Percentiles rank a stretch among this genome's conserved stretches.
Evolutionary conservation across 53 echinoderm and acorn worm genomes (phyloP).

Genomic region (Patiria pectinifera): DNA sequence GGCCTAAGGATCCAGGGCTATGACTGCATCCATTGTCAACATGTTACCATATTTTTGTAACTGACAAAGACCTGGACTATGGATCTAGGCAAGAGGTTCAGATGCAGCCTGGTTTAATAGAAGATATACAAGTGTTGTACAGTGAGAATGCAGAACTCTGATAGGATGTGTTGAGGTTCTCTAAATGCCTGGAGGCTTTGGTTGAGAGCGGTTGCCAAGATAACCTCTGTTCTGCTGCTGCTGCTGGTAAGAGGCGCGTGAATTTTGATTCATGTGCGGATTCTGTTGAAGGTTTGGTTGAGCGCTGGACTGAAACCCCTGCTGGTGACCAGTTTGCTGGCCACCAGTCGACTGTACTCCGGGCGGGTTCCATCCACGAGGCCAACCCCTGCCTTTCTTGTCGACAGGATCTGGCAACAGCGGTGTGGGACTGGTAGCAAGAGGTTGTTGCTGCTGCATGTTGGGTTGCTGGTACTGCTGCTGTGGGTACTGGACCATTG

Average conservation of each 20-base stretch:
- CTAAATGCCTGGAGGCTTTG: slow-evolving; percentile 5
- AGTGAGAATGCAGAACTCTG: background rate
- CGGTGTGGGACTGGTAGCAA: background rate
- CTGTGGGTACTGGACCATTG: background rate
- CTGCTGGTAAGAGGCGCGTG: background rate
- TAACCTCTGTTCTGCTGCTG: background rate
- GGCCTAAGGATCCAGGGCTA: too few relatives aligned
- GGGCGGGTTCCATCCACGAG: slow-evolving; percentile 19
- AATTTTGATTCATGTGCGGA: background rate
- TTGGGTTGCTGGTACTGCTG: background rate
- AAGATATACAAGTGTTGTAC: too few relatives aligned
- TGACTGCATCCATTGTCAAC: too few relatives aligned
- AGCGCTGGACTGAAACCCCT: background rate
- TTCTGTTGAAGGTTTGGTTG: background rate
- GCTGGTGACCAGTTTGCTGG: background rate
- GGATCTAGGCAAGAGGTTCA: too few relatives aligned
- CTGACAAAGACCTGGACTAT: too few relatives aligned
- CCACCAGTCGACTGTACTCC: background rate
- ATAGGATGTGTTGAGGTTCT: background rate
- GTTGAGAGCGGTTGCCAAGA: background rate
- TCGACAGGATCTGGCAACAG: background rate
- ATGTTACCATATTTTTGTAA: too few relatives aligned
- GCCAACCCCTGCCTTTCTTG: slow-evolving; percentile 10
- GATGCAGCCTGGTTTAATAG: too few relatives aligned
- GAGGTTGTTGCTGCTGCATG: too few relatives aligned